These are phyloP conservation scores for Hypsopygia costalis DNA, from an alignment of 2,888 invertebrate species.

Conservation along the genomic window DNA sequence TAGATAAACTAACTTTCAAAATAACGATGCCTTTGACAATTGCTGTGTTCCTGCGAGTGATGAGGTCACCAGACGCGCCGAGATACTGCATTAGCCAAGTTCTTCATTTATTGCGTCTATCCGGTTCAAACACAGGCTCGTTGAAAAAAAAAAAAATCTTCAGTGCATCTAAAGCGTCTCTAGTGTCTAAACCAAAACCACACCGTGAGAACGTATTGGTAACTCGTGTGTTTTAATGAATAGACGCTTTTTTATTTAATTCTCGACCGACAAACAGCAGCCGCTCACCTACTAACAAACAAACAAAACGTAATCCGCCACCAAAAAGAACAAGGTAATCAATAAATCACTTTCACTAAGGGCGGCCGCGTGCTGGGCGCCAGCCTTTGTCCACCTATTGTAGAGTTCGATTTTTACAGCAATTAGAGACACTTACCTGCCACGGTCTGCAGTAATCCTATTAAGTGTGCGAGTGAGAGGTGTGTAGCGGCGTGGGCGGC, in stretches of 20 bases:
- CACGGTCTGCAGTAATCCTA: slow-evolving; percentile 68
- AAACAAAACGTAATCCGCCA: slow-evolving; percentile 65
- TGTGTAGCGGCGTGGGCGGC: slow-evolving; percentile 48
- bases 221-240: slow-evolving; percentile 2
- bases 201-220: not conserved
- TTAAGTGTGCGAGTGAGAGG: slow-evolving; percentile 46
- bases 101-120: too few relatives aligned
- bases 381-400: slow-evolving; percentile 58
- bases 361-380: slow-evolving; percentile 60
- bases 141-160: too few relatives aligned
- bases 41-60: too few relatives aligned
- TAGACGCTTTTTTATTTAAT: slow-evolving; percentile 8
- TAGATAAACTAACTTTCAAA: too few relatives aligned
- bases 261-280: slow-evolving; percentile 38
- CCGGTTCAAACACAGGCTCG: too few relatives aligned
- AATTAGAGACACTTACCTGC: slow-evolving; percentile 79
- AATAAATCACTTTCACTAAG: slow-evolving; percentile 75
- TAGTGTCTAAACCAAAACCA: too few relatives aligned
- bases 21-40: too few relatives aligned
- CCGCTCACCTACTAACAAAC: slow-evolving; percentile 52
- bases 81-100: too few relatives aligned
- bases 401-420: slow-evolving; percentile 76
- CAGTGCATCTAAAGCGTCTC: too few relatives aligned
- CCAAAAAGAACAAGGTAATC: slow-evolving; percentile 59
- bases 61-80: too few relatives aligned